Evolutionary conservation across 2,888 invertebrate species (phyloP).

Genomic region (Euzophera pinguis): DNA sequence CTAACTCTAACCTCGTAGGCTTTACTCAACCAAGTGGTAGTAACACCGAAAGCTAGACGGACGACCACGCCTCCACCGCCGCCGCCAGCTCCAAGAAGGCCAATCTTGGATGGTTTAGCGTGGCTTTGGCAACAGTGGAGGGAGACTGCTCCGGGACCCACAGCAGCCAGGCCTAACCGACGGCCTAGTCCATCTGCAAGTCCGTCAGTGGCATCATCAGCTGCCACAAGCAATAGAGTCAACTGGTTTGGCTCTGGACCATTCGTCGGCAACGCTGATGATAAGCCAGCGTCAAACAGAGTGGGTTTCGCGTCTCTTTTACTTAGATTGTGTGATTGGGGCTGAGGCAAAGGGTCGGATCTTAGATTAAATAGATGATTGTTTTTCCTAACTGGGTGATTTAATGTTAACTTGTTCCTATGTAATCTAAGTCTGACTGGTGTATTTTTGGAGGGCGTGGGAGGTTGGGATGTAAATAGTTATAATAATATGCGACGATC

Average conservation of each 20-base stretch:
- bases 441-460: slow-evolving; percentile 36
- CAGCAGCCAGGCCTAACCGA: slow-evolving; percentile 40
- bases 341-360: slow-evolving; percentile 62
- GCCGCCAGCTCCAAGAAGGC: slow-evolving; percentile 59
- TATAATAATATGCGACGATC: neutral
- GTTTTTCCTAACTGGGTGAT: slow-evolving; percentile 21
- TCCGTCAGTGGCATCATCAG: slow-evolving; percentile 43
- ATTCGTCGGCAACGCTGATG: slow-evolving; percentile 71
- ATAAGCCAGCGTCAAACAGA: slow-evolving; percentile 61
- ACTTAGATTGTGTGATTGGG: slow-evolving; percentile 70
- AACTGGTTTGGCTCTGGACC: slow-evolving; percentile 76
- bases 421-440: slow-evolving; percentile 61
- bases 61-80: slow-evolving; percentile 58
- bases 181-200: slow-evolving; percentile 44
- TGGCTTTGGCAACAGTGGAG: slow-evolving; percentile 82
- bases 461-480: slow-evolving; percentile 43
- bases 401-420: slow-evolving; percentile 46
- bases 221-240: slow-evolving; percentile 53
- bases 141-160: slow-evolving; percentile 67
- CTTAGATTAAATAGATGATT: slow-evolving; percentile 60
- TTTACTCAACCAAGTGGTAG: slow-evolving; percentile 80
- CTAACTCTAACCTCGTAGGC: slow-evolving; percentile 72
- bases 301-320: slow-evolving; percentile 74
- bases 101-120: slow-evolving; percentile 76
- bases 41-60: slow-evolving; percentile 71